Evolutionary conservation across 2,888 invertebrate species (phyloP), one percentile per base, ranked within the genome.

Genomic region (Xestia xanthographa): DNA sequence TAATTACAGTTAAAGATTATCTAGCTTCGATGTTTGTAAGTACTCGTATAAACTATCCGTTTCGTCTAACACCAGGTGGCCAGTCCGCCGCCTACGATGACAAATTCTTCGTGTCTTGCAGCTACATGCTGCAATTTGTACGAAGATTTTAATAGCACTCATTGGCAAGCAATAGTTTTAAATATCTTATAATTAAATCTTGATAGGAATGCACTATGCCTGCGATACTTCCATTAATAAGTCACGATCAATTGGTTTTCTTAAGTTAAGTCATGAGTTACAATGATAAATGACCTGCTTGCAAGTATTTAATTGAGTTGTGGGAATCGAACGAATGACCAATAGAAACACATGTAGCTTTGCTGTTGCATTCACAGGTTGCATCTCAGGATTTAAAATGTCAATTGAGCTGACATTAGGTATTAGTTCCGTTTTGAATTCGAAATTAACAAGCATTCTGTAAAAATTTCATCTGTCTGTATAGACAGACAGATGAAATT

Each of bases 171-270:
- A 48, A 58, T 38, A n/a, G 34, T 34, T 63, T 71, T 26, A 56
- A 56, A 58, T 80, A 77, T 73, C 65, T 66, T 12, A 1, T 66
- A 80, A 73, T 80, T 80, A 66, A 77, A 80, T 78, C 65, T 66
- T 50, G 8, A 43, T 43, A 34, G 58, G 14, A 72, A 72, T 34
- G 20, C 20, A 29, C 22, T 73, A 26, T 34, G 12, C 26, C 22
- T 56, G 29, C 38, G 8, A 53, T 63, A 53, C 79, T 77, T 34
- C 17, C 5, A 38, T 79, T 53, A 14, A 38, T 45, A 38, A 26
- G 9, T 79, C 72, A 65, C 63, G 80, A 63, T 12, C 20, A 20
- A 45, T 74, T 74, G 5, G 14, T 73, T 74, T 2, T 45, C 45
- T 48, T n/a, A 41, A 12, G 22, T 72, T 48, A 48, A 26, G 22